Base-by-base conservation (phyloP, 2,888 invertebrate genomes). In the Syrphus vitripennis region DNA sequence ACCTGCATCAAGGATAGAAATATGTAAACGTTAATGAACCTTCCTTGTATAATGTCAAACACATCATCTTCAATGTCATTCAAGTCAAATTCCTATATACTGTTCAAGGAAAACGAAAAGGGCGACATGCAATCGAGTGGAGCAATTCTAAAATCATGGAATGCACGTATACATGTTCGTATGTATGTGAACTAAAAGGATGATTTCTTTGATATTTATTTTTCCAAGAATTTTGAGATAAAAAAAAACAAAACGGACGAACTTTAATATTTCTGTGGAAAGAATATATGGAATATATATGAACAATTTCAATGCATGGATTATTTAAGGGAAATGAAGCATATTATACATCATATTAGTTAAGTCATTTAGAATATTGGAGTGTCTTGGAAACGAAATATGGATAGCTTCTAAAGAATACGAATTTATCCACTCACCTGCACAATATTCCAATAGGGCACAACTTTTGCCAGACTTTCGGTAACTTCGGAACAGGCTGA, bases 361-460 rank as follows among this genome's bases (percentile, higher is more conserved):
- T n/a, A 69, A 69, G 53, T 37, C 48, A 69, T 69, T 50, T 34
- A 65, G 42, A 40, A 69, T 50, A 34, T 34, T 37, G n/a, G 29
- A 14, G 14, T 69, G 34, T 50, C 67, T 4, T 31, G 71, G 63
- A 31, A 12, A 48, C 26, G 50, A 72, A 59, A 16, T 37, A 21
- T 16, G 48, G 45, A 9, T 37, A 34, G 16, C 5, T 24, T 16
- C 6, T 16, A 26, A 26, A 26, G 19, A 37, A 21, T 42, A 53
- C 24, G 14, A 21, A 37, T 42, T 34, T 31, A 74, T 74, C 24
- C 55, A 88, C 89, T 90, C 91, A 97, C 97, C 95, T 98, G 97
- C 10, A 98, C 95, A 89, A 98, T 96, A 91, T 97, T 98, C 97
- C 97, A 98, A 90, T 97, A 97, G 5, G 97, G 97, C 31, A 97